Evolutionary conservation across 2,113 vertebrate genomes (phyloP).

Genomic region (Odocoileus hemionus): DNA sequence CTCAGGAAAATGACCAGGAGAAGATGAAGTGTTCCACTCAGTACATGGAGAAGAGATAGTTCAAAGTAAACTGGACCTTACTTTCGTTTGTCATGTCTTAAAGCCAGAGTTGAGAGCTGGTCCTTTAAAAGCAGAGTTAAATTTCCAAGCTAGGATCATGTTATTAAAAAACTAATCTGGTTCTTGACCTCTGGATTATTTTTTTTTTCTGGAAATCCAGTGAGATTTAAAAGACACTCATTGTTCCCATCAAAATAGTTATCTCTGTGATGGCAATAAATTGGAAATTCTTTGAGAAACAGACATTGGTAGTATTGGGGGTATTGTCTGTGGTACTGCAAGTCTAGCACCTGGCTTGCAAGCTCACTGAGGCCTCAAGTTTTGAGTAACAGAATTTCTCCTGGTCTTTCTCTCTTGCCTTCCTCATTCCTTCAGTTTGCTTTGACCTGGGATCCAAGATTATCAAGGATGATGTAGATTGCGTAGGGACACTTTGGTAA

Average conservation of each 20-base stretch:
- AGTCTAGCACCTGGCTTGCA: neutral
- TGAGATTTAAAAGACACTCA: conserved; percentile 52
- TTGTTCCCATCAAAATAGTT: conserved; percentile 60
- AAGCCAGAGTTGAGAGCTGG: conserved; percentile 48
- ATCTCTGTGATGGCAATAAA: conserved; percentile 47
- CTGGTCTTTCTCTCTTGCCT: neutral
- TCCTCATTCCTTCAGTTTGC: neutral
- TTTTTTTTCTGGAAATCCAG: conserved; percentile 24
- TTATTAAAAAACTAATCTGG: conserved; percentile 48
- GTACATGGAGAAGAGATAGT: conserved; percentile 40
- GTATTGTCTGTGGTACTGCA: neutral
- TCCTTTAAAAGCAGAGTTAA: conserved; percentile 29
- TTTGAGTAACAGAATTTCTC: neutral
- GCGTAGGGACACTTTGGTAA: neutral
- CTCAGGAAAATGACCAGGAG: neutral
- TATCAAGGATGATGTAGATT: neutral
- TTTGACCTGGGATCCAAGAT: neutral
- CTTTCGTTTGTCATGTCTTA: conserved; percentile 31
- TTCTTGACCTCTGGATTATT: conserved; percentile 28
- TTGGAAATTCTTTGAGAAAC: conserved; percentile 36
- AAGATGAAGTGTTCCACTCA: conserved; percentile 17
- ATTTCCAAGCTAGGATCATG: neutral
- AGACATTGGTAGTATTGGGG: neutral
- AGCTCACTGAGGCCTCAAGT: neutral
- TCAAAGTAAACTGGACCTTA: conserved; percentile 31